phyloP scores from a whole-genome alignment of 2,888 invertebrate genomes.

The Notodonta dromedarius region DNA sequence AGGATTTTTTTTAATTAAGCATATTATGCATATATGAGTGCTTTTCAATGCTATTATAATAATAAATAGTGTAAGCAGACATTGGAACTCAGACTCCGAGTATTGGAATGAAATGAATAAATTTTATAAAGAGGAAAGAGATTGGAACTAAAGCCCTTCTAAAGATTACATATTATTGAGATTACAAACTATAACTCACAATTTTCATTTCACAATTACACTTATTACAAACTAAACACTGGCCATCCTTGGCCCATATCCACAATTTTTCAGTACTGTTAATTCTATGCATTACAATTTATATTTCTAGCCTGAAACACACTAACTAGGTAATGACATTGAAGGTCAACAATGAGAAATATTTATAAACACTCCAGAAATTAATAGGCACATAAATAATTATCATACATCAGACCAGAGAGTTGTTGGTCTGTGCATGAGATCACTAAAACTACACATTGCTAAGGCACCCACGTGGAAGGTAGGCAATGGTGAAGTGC shows the following conservation, averaged over 20 bases:
- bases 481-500: too few relatives aligned
- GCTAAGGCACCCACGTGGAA: too few relatives aligned
- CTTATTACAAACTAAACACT: neutral
- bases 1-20: too few relatives aligned
- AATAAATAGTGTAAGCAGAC: too few relatives aligned
- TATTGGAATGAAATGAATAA: neutral
- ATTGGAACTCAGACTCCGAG: too few relatives aligned
- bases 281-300: neutral
- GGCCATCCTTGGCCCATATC: neutral
- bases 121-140: neutral
- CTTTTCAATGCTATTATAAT: too few relatives aligned
- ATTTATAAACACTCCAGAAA: neutral
- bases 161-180: neutral
- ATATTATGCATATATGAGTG: too few relatives aligned
- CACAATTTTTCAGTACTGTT: neutral
- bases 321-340: constrained; percentile 1
- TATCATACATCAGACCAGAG: neutral
- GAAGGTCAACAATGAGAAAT: neutral
- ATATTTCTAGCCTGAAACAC: constrained; percentile 3
- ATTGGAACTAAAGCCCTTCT: neutral
- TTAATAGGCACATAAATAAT: neutral
- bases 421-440: neutral
- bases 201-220: neutral
- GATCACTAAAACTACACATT: too few relatives aligned
- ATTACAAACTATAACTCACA: neutral